These are phyloP conservation scores for Brachionus manjavacas DNA, from an alignment of 1,140 invertebrate species.

Conservation along the genomic window DNA sequence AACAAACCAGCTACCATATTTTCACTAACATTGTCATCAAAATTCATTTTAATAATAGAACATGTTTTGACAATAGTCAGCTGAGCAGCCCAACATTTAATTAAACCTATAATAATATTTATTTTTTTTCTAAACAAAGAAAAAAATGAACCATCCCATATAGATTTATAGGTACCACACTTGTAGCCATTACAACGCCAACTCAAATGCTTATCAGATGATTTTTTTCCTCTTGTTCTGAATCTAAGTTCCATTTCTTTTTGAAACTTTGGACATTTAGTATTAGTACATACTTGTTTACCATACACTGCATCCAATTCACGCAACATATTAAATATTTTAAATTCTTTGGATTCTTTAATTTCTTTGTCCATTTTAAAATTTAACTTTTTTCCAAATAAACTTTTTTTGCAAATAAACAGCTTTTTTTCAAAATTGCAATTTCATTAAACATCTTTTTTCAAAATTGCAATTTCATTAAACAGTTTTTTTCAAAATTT, in stretches of 20 bases:
- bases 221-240: neutral
- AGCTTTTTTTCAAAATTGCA: too few species aligned
- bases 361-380: too few species aligned
- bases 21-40: too few species aligned
- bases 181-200: neutral
- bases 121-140: neutral
- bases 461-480: too few species aligned
- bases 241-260: neutral
- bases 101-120: neutral
- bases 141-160: neutral
- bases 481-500: too few species aligned
- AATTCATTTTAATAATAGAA: too few species aligned
- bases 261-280: neutral
- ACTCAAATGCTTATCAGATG: neutral
- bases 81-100: neutral
- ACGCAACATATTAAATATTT: neutral
- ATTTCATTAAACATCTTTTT: too few species aligned
- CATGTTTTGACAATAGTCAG: neutral
- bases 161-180: neutral
- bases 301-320: neutral
- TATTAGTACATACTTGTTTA: neutral
- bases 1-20: too few species aligned
- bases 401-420: too few species aligned
- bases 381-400: too few species aligned
- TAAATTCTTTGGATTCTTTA: too few species aligned